Evolutionary conservation across 2,888 invertebrate species (phyloP).

Genomic region (Anorthoa munda): DNA sequence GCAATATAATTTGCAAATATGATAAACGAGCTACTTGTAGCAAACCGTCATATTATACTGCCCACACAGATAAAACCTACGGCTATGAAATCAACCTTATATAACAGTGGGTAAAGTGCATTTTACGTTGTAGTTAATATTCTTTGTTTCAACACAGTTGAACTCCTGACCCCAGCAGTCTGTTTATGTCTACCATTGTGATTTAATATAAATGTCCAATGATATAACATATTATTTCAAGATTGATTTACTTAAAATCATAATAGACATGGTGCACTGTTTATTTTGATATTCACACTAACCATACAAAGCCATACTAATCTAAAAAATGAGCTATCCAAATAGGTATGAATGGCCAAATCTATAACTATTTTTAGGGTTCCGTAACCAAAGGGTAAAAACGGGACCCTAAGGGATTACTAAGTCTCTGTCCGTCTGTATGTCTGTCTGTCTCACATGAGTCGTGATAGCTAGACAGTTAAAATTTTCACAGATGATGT

Average conservation of each 20-base stretch:
- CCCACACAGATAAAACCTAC: slow-evolving; percentile 18
- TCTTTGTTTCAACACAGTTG: slow-evolving; percentile 41
- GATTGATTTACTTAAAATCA: background rate
- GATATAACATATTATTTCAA: background rate
- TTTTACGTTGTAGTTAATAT: background rate
- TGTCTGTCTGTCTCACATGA: no score
- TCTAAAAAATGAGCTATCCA: no score
- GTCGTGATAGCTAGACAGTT: no score
- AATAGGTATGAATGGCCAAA: no score
- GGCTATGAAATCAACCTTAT: slow-evolving; percentile 10
- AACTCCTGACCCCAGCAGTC: slow-evolving; percentile 38
- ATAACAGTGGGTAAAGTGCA: background rate
- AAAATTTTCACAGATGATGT: no score
- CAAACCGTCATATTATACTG: background rate
- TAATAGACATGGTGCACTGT: background rate
- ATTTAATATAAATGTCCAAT: slow-evolving; percentile 9
- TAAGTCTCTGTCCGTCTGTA: no score
- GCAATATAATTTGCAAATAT: background rate
- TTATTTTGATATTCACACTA: background rate
- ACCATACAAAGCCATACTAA: no score
- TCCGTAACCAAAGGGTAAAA: no score
- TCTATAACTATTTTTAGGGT: no score
- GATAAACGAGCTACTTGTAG: background rate
- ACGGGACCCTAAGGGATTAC: no score
- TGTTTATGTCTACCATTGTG: slow-evolving; percentile 18